A percentile compares a stretch with the other conserved stretches of the same genome.
These are phyloP conservation scores for Montifringilla adamsi DNA, from an alignment of 2,113 vertebrate species.

Conservation along the genomic window DNA sequence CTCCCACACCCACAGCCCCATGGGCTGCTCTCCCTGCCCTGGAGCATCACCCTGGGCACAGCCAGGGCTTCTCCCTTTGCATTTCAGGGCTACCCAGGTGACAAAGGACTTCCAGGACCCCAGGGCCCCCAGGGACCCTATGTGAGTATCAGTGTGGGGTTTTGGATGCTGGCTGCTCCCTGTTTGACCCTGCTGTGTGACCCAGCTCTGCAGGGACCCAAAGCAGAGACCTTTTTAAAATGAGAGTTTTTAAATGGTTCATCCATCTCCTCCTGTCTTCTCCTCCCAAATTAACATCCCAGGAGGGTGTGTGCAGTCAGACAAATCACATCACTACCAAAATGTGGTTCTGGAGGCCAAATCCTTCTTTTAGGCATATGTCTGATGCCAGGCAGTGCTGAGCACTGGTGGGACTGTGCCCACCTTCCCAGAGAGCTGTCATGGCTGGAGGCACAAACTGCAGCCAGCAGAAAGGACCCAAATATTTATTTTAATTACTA, in stretches of 20 bases:
- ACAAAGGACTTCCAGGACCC: conserved; percentile 67
- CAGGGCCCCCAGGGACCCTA: conserved; percentile 79
- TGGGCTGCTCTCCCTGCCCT: background rate
- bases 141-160: conserved; percentile 63
- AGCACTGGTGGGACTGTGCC: background rate
- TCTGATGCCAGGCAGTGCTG: background rate
- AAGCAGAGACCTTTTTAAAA: background rate
- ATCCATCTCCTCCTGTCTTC: background rate
- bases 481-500: background rate
- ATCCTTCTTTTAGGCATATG: background rate
- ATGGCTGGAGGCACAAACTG: background rate
- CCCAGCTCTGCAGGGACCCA: rapidly evolving
- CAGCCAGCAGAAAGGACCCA: background rate
- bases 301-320: background rate
- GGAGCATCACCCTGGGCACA: background rate
- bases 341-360: background rate
- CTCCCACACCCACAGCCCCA: rapidly evolving
- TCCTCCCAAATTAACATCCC: background rate
- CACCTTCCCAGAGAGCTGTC: background rate
- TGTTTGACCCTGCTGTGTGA: background rate
- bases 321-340: background rate
- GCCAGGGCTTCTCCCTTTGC: background rate
- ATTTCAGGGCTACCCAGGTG: conserved; percentile 77
- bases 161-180: background rate
- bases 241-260: background rate